These are phyloP conservation scores for Odontamblyopus rebecca DNA, from an alignment of 2,797 vertebrate species.

Conservation along the genomic window DNA sequence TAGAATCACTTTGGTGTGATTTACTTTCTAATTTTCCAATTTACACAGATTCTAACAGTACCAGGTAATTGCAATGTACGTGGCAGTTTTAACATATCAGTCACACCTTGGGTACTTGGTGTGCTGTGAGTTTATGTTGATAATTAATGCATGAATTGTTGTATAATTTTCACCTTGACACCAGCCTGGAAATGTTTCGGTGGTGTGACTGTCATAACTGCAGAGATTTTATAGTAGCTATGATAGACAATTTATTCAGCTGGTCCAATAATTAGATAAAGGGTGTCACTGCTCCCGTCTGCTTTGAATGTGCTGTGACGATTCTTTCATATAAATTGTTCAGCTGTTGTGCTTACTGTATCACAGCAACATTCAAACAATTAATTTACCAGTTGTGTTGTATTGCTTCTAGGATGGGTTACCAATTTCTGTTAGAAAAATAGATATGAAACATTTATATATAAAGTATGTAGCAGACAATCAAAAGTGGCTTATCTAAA, in stretches of 20 bases:
- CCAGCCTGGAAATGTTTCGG: neutral
- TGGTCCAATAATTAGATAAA: neutral
- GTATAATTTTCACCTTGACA: conserved; percentile 1
- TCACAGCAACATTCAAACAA: neutral
- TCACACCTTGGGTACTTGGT: conserved; percentile 1
- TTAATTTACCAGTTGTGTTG: conserved; percentile 31
- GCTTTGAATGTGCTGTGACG: neutral
- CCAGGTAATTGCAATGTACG: neutral
- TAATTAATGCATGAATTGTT: conserved; percentile 3
- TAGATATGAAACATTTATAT: conserved; percentile 75
- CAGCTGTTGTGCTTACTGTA: conserved; percentile 48
- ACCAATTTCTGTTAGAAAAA: conserved; percentile 70
- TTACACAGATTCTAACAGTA: neutral
- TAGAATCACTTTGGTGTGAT: neutral
- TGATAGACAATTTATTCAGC: neutral
- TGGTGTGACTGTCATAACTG: neutral
- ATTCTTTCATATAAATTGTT: conserved; percentile 42
- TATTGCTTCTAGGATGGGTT: conserved; percentile 58
- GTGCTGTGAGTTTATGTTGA: conserved; percentile 1
- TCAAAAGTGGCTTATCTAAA: conserved; percentile 55
- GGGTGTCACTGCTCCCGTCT: neutral
- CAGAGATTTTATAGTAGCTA: neutral
- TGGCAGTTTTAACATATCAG: conserved; percentile 6
- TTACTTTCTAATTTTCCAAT: neutral
- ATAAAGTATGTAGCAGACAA: conserved; percentile 65